A percentile compares a stretch with the other conserved stretches of the same genome.
phyloP scores from a whole-genome alignment of 1,140 invertebrate species.

The Drosophila carrolli region DNA sequence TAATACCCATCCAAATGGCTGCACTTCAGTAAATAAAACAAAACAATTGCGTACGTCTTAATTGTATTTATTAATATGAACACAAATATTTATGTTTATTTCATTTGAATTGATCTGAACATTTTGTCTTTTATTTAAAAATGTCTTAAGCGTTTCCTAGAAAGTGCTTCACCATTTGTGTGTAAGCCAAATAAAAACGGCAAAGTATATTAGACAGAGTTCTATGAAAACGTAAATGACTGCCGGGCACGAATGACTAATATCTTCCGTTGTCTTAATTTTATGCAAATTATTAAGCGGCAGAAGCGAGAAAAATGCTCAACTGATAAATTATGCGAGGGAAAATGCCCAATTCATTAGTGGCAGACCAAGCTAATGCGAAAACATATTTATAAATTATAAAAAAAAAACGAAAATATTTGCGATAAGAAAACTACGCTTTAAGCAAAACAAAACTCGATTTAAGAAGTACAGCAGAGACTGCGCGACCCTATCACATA shows the following conservation, averaged over 20 bases:
- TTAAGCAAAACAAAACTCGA: constrained; percentile 12
- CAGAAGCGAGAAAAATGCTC: constrained; percentile 7
- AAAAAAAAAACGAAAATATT: constrained; percentile 10
- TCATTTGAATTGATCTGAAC: not conserved
- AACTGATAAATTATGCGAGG: constrained; percentile 43
- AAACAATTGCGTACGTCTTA: not conserved
- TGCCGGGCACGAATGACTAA: constrained; percentile 21
- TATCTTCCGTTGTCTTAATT: constrained; percentile 4
- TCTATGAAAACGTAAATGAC: constrained; percentile 35
- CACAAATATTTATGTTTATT: not conserved
- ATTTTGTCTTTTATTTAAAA: constrained; percentile 4
- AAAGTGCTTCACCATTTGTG: constrained; percentile 21
- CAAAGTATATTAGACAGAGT: constrained; percentile 12
- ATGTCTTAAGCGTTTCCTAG: constrained; percentile 25
- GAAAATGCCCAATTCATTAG: constrained; percentile 54
- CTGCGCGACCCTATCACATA: not conserved
- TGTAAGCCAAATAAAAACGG: constrained; percentile 5
- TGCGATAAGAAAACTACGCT: constrained; percentile 19
- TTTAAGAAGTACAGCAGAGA: constrained; percentile 5
- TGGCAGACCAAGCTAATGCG: constrained; percentile 35
- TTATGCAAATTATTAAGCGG: constrained; percentile 34
- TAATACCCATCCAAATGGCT: not conserved
- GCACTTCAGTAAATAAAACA: not conserved
- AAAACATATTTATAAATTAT: constrained; percentile 63
- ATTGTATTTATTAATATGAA: not conserved